phyloP scores from a whole-genome alignment of 2,888 invertebrate genomes.

The Frankliniella fusca region DNA sequence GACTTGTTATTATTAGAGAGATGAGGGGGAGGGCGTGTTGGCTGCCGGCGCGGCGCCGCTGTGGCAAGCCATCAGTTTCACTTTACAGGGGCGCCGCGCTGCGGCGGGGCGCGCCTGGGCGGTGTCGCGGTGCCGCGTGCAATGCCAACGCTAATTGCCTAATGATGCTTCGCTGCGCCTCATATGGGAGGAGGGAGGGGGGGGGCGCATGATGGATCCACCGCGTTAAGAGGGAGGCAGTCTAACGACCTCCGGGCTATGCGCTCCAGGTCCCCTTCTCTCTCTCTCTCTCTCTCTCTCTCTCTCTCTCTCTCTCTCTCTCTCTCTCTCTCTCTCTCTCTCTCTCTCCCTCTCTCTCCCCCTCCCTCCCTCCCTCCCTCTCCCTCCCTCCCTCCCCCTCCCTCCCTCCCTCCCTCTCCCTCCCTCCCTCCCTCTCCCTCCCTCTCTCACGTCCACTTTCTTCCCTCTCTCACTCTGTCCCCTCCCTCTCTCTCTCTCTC shows the following conservation, averaged over 20 bases:
- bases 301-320: background rate
- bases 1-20: background rate
- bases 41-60: background rate
- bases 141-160: slow-evolving; percentile 15
- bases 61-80: slow-evolving; percentile 19
- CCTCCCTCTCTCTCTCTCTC: background rate
- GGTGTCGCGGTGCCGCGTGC: background rate
- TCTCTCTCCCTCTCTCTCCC: background rate
- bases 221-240: background rate
- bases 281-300: background rate
- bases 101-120: background rate
- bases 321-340: background rate
- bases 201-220: background rate
- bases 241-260: background rate
- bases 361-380: background rate
- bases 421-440: background rate
- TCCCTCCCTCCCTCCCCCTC: too few relatives aligned
- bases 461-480: too few relatives aligned
- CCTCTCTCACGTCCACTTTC: background rate
- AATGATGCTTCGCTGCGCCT: background rate
- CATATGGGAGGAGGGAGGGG: background rate
- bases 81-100: slow-evolving; percentile 8
- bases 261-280: background rate
- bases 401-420: too few relatives aligned
- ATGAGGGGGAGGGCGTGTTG: background rate